Conservation (phyloP, 2,113 vertebrate genomes). For the Centropus unirufus region DNA sequence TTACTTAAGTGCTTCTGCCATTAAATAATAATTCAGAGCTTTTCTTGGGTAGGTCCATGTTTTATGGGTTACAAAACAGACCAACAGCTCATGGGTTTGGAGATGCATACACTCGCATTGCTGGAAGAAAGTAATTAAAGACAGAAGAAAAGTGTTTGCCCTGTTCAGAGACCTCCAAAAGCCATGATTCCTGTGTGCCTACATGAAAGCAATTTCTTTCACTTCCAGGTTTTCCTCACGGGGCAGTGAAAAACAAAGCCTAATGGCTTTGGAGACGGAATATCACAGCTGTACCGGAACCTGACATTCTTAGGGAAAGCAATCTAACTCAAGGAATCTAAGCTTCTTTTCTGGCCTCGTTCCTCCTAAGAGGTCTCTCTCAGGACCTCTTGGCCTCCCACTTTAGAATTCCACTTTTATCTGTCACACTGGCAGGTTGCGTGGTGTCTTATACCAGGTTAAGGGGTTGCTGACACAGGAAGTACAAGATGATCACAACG, state of each 20-base stretch:
- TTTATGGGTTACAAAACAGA: background rate
- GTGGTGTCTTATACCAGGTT: background rate
- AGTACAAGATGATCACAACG: background rate
- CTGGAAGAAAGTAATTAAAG: background rate
- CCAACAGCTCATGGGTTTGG: accelerated
- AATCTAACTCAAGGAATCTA: background rate
- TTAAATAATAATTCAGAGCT: background rate
- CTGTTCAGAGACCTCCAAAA: background rate
- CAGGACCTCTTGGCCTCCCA: background rate
- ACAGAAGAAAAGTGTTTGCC: background rate
- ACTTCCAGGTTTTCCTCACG: background rate
- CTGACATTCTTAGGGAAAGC: background rate
- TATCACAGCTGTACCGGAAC: background rate
- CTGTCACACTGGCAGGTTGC: accelerated
- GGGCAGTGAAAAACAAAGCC: background rate
- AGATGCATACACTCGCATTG: background rate
- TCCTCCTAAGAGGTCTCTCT: background rate
- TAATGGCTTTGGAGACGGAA: background rate
- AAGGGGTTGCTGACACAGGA: background rate
- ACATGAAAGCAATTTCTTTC: background rate
- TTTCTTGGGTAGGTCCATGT: background rate
- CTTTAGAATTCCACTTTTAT: background rate
- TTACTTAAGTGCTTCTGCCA: background rate
- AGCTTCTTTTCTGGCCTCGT: background rate
- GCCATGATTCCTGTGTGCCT: background rate